These are phyloP conservation scores for Tenthredo scrophulariae DNA, from an alignment of 2,888 invertebrate species.

Conservation along the genomic window DNA sequence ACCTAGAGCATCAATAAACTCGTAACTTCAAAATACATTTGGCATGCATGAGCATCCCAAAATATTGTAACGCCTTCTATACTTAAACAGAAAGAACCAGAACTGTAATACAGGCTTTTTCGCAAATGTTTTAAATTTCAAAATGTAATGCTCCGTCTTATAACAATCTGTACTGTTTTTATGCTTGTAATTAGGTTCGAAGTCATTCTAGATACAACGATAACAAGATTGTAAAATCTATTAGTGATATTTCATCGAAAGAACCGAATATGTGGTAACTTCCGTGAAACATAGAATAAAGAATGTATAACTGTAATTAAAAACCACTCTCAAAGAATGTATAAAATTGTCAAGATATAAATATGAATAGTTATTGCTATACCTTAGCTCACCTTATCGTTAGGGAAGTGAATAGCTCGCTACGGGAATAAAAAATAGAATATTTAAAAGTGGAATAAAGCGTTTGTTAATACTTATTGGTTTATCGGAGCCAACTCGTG, in stretches of 20 bases:
- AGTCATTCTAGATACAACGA: background rate
- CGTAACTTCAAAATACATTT: slow-evolving; percentile 6
- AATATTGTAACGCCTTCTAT: background rate
- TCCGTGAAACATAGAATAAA: background rate
- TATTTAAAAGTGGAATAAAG: slow-evolving; percentile 1
- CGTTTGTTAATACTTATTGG: slow-evolving; percentile 60
- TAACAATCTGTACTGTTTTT: background rate
- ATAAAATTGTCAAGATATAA: slow-evolving; percentile 29
- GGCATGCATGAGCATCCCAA: background rate
- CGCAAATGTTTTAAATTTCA: background rate
- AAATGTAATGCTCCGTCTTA: background rate
- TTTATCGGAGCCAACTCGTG: slow-evolving; percentile 79
- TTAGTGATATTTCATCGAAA: slow-evolving; percentile 26
- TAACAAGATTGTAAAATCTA: slow-evolving; percentile 20
- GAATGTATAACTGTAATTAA: slow-evolving; percentile 22
- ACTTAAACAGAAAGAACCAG: background rate
- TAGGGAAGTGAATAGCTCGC: slow-evolving; percentile 2
- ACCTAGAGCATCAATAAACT: background rate
- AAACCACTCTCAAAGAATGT: slow-evolving; percentile 36
- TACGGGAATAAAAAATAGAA: slow-evolving; percentile 34
- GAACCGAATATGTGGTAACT: slow-evolving; percentile 4
- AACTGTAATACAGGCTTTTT: background rate
- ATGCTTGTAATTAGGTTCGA: background rate
- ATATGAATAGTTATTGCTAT: slow-evolving; percentile 15
- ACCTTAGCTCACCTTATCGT: slow-evolving; percentile 10